Conservation (phyloP, 2,797 vertebrate genomes). For the Antennarius maculatus region DNA sequence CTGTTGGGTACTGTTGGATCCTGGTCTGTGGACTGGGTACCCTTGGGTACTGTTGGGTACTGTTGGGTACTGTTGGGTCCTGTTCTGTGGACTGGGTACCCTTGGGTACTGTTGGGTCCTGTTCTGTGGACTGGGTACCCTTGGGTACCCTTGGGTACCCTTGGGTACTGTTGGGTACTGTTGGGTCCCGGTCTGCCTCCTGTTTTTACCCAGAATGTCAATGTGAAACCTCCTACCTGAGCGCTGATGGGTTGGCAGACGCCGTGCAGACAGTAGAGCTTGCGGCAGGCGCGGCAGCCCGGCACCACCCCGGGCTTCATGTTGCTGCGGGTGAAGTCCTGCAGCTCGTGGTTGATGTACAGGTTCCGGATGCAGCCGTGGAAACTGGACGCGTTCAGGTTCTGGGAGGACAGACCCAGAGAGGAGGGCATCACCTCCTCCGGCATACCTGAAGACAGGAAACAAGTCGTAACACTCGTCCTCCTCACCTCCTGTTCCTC, state of each 20-base stretch:
- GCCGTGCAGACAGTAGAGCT: slow-evolving; percentile 91
- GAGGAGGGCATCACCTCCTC: slow-evolving; percentile 65
- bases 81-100: too few species aligned
- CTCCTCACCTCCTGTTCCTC: not conserved
- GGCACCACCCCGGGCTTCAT: slow-evolving; percentile 95
- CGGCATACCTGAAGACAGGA: slow-evolving; percentile 61
- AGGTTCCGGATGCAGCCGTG: slow-evolving; percentile 98
- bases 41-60: too few species aligned
- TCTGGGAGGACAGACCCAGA: slow-evolving; percentile 85
- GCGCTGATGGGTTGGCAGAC: slow-evolving; percentile 87
- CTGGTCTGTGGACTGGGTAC: too few species aligned
- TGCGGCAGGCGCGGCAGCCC: slow-evolving; percentile 92
- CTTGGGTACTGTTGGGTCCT: too few species aligned
- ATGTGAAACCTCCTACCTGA: slow-evolving; percentile 52
- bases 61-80: too few species aligned
- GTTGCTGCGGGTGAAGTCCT: slow-evolving; percentile 95
- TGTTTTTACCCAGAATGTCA: too few species aligned
- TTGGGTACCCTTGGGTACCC: too few species aligned
- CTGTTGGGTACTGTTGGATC: too few species aligned
- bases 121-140: too few species aligned
- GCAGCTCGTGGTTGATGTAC: slow-evolving; percentile 97
- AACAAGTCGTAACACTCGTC: not conserved
- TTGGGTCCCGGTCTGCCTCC: too few species aligned
- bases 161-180: too few species aligned
- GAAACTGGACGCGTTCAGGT: slow-evolving; percentile 91